Evolutionary conservation across 2,888 invertebrate species (phyloP).

Genomic region (Proisotoma minuta): DNA sequence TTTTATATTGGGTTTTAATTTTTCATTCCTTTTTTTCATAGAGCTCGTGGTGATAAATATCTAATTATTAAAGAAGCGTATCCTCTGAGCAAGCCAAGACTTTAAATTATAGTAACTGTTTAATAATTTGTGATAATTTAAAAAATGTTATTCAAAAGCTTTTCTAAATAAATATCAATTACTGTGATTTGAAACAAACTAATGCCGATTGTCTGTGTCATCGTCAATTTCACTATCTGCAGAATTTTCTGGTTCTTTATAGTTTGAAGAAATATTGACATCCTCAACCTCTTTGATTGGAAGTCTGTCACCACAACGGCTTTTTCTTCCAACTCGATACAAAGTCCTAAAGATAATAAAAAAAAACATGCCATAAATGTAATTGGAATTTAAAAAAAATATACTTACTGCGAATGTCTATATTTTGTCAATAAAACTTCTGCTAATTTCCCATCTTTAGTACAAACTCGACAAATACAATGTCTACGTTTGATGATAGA

Average conservation of each 20-base stretch:
- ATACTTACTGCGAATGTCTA: constrained; percentile 66
- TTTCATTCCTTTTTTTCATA: constrained; percentile 17
- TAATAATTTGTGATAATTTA: too few species aligned
- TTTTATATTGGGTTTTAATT: constrained; percentile 1
- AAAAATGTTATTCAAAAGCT: too few species aligned
- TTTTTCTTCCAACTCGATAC: constrained; percentile 67
- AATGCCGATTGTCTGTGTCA: too few species aligned
- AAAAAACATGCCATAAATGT: constrained; percentile 26
- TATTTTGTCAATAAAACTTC: constrained; percentile 71
- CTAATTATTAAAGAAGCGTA: constrained; percentile 3
- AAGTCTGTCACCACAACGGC: constrained; percentile 74
- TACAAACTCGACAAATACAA: constrained; percentile 73
- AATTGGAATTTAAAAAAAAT: constrained; percentile 4
- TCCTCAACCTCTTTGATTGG: constrained; percentile 57
- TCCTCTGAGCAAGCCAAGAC: too few species aligned
- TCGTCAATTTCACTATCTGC: too few species aligned
- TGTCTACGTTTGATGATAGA: constrained; percentile 66
- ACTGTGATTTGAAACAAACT: too few species aligned
- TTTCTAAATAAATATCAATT: too few species aligned
- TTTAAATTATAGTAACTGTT: too few species aligned
- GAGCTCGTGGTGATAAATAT: constrained; percentile 35
- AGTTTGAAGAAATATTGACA: not conserved
- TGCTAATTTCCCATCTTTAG: constrained; percentile 64
- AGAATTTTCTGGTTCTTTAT: too few species aligned
- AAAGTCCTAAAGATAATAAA: constrained; percentile 55